Percentiles rank a stretch among this genome's conserved stretches.
Conservation (phyloP, 1,140 invertebrate genomes). For the Ceratosolen fusciceps region DNA sequence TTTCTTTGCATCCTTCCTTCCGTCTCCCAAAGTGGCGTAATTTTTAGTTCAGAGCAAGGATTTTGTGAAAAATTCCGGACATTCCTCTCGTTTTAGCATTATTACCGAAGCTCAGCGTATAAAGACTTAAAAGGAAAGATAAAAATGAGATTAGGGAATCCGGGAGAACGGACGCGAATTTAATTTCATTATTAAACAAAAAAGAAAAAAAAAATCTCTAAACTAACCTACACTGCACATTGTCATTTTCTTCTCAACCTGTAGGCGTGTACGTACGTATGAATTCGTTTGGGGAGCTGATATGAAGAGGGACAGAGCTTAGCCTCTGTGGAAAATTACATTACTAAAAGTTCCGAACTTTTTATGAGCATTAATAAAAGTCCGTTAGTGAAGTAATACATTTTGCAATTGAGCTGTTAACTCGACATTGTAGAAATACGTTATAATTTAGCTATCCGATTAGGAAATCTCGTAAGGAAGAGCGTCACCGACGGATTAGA, state of each 20-base stretch:
- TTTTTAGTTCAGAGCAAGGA: slow-evolving; percentile 42
- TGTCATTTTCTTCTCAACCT: not conserved
- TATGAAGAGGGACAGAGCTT: not conserved
- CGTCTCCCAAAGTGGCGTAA: slow-evolving; percentile 38
- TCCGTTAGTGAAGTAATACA: not conserved
- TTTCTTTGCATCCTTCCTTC: too few relatives aligned
- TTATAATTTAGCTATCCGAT: not conserved
- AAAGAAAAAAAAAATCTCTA: not conserved
- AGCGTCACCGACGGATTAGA: not conserved
- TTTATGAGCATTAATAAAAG: not conserved
- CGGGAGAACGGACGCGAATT: not conserved
- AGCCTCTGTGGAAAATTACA: not conserved
- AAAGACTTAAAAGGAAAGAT: not conserved
- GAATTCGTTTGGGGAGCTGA: not conserved
- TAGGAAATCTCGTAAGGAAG: not conserved
- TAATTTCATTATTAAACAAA: slow-evolving; percentile 28
- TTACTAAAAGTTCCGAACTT: not conserved
- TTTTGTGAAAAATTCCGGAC: slow-evolving; percentile 18
- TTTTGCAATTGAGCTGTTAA: not conserved
- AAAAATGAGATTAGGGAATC: slow-evolving; percentile 24
- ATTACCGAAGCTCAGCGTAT: not conserved
- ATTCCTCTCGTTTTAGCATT: not conserved
- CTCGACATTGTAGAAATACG: not conserved
- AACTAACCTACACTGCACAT: not conserved
- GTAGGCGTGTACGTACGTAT: too few relatives aligned